These are phyloP conservation scores for Cryptoprocta ferox DNA, from an alignment of 2,797 vertebrate genomes.

Conservation along the genomic window DNA sequence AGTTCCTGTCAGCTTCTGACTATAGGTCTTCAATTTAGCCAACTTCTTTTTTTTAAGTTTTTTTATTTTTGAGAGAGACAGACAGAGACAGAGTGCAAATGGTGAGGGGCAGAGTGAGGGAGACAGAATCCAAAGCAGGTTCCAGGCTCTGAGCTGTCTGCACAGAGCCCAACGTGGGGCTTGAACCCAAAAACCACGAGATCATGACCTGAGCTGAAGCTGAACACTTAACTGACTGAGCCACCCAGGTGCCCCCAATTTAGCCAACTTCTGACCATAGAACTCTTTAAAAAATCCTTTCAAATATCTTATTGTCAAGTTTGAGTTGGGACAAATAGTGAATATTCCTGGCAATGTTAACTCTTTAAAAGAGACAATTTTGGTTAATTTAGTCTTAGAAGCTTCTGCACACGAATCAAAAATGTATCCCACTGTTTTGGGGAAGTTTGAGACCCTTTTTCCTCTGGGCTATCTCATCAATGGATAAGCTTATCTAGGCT, in stretches of 20 bases:
- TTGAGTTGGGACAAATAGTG: not conserved
- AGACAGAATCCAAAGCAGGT: too few relatives aligned
- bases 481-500: not conserved
- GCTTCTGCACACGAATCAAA: not conserved
- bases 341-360: not conserved
- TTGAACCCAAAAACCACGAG: too few relatives aligned
- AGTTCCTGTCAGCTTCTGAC: not conserved
- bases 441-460: not conserved
- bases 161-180: too few relatives aligned
- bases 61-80: too few relatives aligned
- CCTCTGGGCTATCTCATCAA: too few relatives aligned
- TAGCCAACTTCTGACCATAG: not conserved
- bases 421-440: not conserved
- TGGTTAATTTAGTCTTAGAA: not conserved
- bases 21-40: not conserved
- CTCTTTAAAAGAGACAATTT: not conserved
- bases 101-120: too few relatives aligned
- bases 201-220: too few relatives aligned
- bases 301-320: not conserved
- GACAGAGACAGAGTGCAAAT: too few relatives aligned
- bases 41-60: not conserved
- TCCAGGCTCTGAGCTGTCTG: too few relatives aligned
- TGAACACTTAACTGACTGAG: too few relatives aligned
- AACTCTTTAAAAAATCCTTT: not conserved
- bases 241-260: not conserved